Percentiles rank a stretch among this genome's conserved stretches.
Conservation (phyloP, 2,888 invertebrate genomes). For the Scelioninae gen. 1 region DNA sequence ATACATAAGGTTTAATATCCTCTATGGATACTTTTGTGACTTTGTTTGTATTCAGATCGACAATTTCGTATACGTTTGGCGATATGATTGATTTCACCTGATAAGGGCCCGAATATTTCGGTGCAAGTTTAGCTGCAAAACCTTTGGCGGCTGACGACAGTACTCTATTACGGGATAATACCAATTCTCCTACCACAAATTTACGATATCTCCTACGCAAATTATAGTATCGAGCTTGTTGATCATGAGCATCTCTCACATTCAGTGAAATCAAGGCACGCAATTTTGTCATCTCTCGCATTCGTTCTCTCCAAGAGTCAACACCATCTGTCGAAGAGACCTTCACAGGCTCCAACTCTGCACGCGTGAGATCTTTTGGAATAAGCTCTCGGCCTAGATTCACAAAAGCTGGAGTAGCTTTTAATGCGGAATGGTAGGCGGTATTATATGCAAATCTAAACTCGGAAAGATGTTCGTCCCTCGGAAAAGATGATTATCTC, state of each 20-base stretch:
- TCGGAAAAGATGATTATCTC: background rate
- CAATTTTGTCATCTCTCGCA: background rate
- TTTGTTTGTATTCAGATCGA: background rate
- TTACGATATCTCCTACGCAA: background rate
- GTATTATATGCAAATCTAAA: background rate
- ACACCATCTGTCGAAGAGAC: background rate
- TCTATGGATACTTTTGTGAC: background rate
- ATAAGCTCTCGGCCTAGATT: background rate
- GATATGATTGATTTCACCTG: background rate
- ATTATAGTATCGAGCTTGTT: conserved; percentile 5
- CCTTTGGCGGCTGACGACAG: conserved; percentile 7
- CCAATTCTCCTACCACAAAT: background rate
- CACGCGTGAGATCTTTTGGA: background rate
- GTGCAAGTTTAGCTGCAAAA: conserved; percentile 4
- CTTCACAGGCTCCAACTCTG: background rate
- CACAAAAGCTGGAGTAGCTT: conserved; percentile 9
- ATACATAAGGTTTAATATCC: too few species aligned
- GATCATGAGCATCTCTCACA: background rate
- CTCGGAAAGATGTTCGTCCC: conserved; percentile 1
- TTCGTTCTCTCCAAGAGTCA: background rate
- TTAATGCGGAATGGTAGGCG: background rate
- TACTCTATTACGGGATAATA: conserved; percentile 10
- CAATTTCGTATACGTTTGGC: conserved; percentile 15
- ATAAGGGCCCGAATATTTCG: background rate
- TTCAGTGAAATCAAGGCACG: background rate